Evolutionary conservation across 2,888 invertebrate genomes (phyloP).

Genomic region (Lumbricus terrestris): DNA sequence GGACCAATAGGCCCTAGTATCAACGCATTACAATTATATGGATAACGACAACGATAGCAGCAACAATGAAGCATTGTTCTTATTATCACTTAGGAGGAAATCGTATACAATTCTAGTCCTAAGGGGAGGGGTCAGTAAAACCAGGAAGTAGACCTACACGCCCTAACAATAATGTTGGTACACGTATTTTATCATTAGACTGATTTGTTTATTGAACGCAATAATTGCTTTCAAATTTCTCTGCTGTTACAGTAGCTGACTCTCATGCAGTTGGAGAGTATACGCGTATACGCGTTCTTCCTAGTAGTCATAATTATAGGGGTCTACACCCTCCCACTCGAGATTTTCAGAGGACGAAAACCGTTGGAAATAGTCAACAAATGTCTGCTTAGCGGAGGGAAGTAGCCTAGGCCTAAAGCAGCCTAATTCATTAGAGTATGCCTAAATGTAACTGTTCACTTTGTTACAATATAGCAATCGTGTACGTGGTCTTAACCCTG

Average conservation of each 20-base stretch:
- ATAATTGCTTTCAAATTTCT: too few relatives aligned
- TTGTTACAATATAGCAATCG: too few relatives aligned
- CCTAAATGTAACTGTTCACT: too few relatives aligned
- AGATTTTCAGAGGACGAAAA: not conserved
- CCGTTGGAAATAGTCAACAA: not conserved
- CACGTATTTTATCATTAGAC: too few relatives aligned
- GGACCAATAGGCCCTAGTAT: too few relatives aligned
- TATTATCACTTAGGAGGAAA: not conserved
- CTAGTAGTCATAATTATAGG: not conserved
- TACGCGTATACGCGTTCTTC: too few relatives aligned
- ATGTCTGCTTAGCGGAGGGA: too few relatives aligned
- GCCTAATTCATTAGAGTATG: too few relatives aligned
- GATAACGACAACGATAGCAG: not conserved
- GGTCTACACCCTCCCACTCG: not conserved
- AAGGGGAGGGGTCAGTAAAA: not conserved
- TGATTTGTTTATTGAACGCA: too few relatives aligned
- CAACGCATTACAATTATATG: not conserved
- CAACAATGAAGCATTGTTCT: not conserved
- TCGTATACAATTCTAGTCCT: not conserved
- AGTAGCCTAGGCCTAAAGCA: too few relatives aligned
- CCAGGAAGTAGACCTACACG: not conserved
- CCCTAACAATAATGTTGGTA: not conserved
- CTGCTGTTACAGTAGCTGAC: too few relatives aligned
- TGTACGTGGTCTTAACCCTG: too few relatives aligned
- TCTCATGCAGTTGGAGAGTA: not conserved